These are phyloP conservation scores for Labeo catla DNA, from an alignment of 2,113 vertebrate species.

Conservation along the genomic window DNA sequence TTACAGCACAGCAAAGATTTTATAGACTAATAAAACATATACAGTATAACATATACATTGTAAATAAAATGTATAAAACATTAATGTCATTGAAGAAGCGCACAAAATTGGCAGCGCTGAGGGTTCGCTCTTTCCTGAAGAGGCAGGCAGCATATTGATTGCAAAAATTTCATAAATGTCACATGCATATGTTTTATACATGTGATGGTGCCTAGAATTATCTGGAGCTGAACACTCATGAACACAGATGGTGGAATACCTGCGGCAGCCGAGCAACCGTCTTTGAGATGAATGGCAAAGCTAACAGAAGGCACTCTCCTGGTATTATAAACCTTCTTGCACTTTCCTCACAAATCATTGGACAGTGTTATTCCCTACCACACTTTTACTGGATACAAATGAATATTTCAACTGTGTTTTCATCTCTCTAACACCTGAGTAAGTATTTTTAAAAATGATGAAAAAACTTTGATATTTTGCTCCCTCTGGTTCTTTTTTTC, in stretches of 20 bases:
- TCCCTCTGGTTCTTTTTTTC: slow-evolving; percentile 40
- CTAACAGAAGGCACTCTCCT: slow-evolving; percentile 6
- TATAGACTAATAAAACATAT: too few species aligned
- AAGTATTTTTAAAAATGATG: slow-evolving; percentile 34
- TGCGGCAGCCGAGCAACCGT: not conserved
- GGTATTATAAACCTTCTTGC: slow-evolving; percentile 28
- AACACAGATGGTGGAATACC: not conserved
- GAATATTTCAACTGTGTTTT: slow-evolving; percentile 51
- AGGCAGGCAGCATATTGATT: not conserved
- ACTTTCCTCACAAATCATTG: slow-evolving; percentile 42
- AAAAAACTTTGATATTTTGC: slow-evolving; percentile 46
- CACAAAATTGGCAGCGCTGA: too few species aligned
- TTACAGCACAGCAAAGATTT: too few species aligned
- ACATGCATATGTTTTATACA: not conserved
- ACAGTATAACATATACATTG: too few species aligned
- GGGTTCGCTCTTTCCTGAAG: too few species aligned
- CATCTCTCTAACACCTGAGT: slow-evolving; percentile 15
- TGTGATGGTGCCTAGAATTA: not conserved
- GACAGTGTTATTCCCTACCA: slow-evolving; percentile 51
- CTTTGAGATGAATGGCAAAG: not conserved
- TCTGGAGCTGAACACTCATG: not conserved
- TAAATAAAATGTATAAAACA: too few species aligned
- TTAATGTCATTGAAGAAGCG: too few species aligned
- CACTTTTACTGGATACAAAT: slow-evolving; percentile 52
- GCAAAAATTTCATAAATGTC: not conserved